A percentile compares a stretch with the other conserved stretches of the same genome.
Evolutionary conservation across 2,797 vertebrate species (phyloP).

Genomic region (Scomberomorus guttatus): DNA sequence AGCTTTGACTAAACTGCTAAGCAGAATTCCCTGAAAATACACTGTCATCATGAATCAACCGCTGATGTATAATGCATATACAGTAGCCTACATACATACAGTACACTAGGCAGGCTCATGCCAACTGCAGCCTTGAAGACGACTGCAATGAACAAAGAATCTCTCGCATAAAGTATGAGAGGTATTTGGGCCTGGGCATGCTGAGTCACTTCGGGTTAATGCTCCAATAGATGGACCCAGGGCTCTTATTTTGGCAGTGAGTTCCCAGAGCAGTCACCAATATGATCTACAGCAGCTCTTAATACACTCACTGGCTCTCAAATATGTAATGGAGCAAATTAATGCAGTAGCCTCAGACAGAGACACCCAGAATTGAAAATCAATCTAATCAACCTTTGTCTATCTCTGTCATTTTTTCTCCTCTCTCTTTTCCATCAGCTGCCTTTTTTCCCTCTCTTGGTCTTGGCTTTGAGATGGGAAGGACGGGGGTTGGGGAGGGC

Average conservation of each 20-base stretch:
- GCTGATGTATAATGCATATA: neutral
- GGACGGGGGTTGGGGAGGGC: neutral
- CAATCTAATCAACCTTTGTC: conserved; percentile 86
- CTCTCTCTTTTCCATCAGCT: conserved; percentile 61
- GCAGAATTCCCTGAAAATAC: conserved; percentile 18
- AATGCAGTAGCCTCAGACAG: conserved; percentile 79
- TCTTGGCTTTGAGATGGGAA: conserved; percentile 52
- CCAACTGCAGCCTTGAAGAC: conserved; percentile 10
- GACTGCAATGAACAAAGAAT: conserved; percentile 41
- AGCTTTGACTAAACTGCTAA: conserved; percentile 26
- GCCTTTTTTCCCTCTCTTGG: conserved; percentile 9
- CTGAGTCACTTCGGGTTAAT: conserved; percentile 76
- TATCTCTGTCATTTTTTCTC: conserved; percentile 74
- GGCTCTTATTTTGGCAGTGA: conserved; percentile 72
- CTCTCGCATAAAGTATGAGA: conserved; percentile 55
- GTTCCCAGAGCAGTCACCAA: conserved; percentile 69
- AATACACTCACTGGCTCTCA: conserved; percentile 84
- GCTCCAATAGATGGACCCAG: conserved; percentile 60
- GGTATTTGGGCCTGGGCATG: conserved; percentile 39
- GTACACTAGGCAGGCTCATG: conserved; percentile 2
- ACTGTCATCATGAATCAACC: conserved; percentile 19
- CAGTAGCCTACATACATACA: no score
- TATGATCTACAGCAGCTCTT: conserved; percentile 84
- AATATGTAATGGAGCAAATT: conserved; percentile 83
- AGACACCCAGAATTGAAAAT: conserved; percentile 82